Evolutionary conservation across 2,888 invertebrate genomes (phyloP), one percentile per base, ranked within the genome.

Genomic region (Drosophila borealis): DNA sequence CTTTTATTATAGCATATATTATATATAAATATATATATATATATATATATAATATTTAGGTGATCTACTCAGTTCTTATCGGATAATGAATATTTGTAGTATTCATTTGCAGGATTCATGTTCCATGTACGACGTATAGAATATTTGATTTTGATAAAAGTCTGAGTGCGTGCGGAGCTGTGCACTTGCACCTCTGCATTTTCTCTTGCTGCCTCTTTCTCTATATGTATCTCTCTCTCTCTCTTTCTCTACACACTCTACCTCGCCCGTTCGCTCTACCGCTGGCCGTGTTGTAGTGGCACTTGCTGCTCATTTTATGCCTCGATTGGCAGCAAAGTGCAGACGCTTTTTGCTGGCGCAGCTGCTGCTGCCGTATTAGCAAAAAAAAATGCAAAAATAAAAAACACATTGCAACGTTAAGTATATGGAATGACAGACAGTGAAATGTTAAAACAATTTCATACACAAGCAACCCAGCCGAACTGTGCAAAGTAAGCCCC

Each of bases 291-390:
- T 36, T 81, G 81, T 78, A 89, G 89, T 86, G 82, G 78, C 89
- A 89, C 89, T 89, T 83, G 74, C 83, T 89, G 90, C 90, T 89
- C 89, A 88, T 89, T 89, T 89, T 77, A 89, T 84, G 90, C 89
- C 79, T 88, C 89, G 89, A 81, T 79, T 82, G 76, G 42, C 74
- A 68, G 74, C 69, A 72, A 71, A 89, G 90, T 85, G 85, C 78
- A 80, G 85, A 85, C 75, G 82, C 69, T 78, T 80, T 77, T 80
- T 78, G 61, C 73, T 51, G 56, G 42, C 55, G 64, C 63, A 62
- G 55, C 59, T 54, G 64, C 57, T 54, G 54, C 44, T 29, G 41
- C 19, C 44, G 29, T 10, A 60, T 17, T 4, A 11, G 64, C 14
- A 37, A 60, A 44, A 9, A 51, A 42, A 59, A 61, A 13, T 14